A percentile compares a stretch with the other conserved stretches of the same genome.
Evolutionary conservation across 2,113 vertebrate genomes (phyloP).

Genomic region (Sturnus vulgaris): DNA sequence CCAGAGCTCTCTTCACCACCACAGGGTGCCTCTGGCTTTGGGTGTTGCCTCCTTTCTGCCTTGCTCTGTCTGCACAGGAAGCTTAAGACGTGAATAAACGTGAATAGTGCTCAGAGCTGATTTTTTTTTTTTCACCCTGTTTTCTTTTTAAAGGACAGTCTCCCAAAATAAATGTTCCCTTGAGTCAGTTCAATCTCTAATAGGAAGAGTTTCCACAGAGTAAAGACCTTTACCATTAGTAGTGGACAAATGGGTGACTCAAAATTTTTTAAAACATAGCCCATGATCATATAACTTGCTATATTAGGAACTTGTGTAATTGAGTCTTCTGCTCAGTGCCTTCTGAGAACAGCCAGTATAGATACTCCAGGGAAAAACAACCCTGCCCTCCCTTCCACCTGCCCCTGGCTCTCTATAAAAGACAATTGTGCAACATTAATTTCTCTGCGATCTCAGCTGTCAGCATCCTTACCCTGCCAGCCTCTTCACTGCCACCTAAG

Average conservation of each 20-base stretch:
- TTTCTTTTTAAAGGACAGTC: conserved; percentile 23
- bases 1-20: not conserved
- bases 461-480: not conserved
- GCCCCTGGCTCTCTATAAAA: not conserved
- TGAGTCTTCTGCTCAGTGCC: not conserved
- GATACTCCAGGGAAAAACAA: not conserved
- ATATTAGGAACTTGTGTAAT: not conserved
- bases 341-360: not conserved
- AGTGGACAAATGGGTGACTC: not conserved
- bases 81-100: not conserved
- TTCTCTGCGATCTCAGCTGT: not conserved
- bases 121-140: not conserved
- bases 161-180: conserved; percentile 34
- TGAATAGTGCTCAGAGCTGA: not conserved
- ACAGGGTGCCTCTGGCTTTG: not conserved
- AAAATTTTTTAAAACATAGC: not conserved
- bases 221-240: conserved; percentile 2
- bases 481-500: not conserved
- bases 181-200: not conserved
- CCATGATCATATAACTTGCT: not conserved
- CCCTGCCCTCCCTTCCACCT: not conserved
- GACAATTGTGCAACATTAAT: not conserved
- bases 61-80: conserved; percentile 50
- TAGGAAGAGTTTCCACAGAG: conserved; percentile 28
- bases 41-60: conserved; percentile 1